Evolutionary conservation across 1,140 invertebrate species (phyloP), one percentile per base, ranked within the genome.

Genomic region (Mizuhopecten yessoensis): DNA sequence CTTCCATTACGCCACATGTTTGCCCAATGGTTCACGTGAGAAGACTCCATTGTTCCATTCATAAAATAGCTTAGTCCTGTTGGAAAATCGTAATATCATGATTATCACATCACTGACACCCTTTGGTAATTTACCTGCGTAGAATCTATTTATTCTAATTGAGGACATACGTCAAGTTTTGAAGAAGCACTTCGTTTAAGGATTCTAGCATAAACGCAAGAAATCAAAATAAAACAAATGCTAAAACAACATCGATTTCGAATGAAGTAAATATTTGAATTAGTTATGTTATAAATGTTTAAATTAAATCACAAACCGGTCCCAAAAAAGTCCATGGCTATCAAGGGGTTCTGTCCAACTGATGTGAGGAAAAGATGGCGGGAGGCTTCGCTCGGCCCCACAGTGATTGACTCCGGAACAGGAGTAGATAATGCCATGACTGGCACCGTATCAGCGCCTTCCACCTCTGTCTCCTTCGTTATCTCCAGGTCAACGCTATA

Each of bases 1-100:
- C 95, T 90, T n/a, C 96, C 96, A 86, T 91, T 90, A 7, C 93
- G 87, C 96, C 96, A 96, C 9, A 96, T 33, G 3, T 88, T 42
- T 15, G 86, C 87, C 96, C 96, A 96, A 0, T 91, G 93, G 5
- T 88, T 86, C 15, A 93, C 89, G 87, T 96, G 96, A 2, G 49
- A 88, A 0, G 88, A 88, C 23, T 94, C 92, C 15, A 96, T 92
- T 33, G 92, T 92, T 20, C 92, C 88, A 17, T 91, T 92, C 0
- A 90, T 23, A 17, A 93, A 92, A 86, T 93, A 86, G 15, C 45
- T 49, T 20, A 92, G 45, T 23, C 92, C 95, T 95, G 86, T 29
- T n/a, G n/a, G 89, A 87, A 23, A 87, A 57, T 34, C 5, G 42
- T 45, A 13, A 39, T 39, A 13, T 39, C 36, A n/a, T n/a, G n/a